phyloP scores from a whole-genome alignment of 2,797 vertebrate genomes.

The Ctenopoma kingsleyae region DNA sequence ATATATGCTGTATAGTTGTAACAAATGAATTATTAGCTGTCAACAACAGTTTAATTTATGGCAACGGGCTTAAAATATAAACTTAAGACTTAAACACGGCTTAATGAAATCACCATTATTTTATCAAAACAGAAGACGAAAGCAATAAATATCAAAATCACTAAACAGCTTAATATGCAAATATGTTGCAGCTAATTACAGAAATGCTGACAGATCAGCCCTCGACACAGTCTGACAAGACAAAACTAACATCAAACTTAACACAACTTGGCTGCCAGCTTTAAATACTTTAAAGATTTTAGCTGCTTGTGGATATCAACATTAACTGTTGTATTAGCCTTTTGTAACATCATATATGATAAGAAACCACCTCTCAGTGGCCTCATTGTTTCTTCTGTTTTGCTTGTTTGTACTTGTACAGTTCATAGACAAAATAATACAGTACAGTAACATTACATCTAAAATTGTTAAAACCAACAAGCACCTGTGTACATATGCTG shows the following conservation, averaged over 20 bases:
- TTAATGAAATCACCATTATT: no score
- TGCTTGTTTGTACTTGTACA: no score
- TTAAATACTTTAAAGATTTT: neutral
- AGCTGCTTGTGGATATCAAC: neutral
- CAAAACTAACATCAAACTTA: neutral
- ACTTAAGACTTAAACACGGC: neutral
- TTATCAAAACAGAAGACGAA: neutral
- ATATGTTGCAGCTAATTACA: neutral
- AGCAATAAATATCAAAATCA: neutral
- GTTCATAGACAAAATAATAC: no score
- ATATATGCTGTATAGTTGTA: conserved; percentile 31
- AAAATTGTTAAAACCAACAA: no score
- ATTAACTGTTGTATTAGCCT: neutral
- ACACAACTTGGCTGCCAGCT: conserved; percentile 6
- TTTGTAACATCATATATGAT: neutral
- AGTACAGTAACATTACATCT: neutral
- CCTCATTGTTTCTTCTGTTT: no score
- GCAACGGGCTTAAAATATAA: conserved; percentile 3
- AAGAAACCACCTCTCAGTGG: conserved; percentile 3
- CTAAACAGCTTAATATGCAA: neutral
- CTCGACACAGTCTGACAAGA: neutral
- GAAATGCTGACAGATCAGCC: conserved; percentile 17
- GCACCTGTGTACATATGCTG: neutral
- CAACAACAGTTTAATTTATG: conserved; percentile 42
- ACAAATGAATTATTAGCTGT: conserved; percentile 56